Evolutionary conservation across 2,113 vertebrate genomes (phyloP), one percentile per base, ranked within the genome.

Genomic region (Festucalex cinctus): DNA sequence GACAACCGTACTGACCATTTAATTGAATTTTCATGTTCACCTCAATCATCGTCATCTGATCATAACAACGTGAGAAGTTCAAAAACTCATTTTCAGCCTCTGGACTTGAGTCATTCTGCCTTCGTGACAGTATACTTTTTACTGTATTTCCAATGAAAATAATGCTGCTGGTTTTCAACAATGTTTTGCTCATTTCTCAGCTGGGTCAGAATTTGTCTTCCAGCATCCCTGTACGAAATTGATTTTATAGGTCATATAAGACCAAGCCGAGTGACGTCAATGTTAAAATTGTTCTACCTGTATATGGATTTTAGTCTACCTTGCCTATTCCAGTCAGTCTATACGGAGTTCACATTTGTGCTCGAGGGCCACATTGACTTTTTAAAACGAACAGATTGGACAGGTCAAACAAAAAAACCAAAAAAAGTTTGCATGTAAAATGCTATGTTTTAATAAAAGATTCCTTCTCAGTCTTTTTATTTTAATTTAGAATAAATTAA

Each of bases 11-110:
- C 19, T 41, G 39, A 57, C 60, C 17, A 53, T 62, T 20, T 49
- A 35, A 26, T 43, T 56, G 49, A 20, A 26, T 49, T 58, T 77
- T 70, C 63, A 59, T 71, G 59, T 66, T 75, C 26, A 64, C 63
- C 24, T 58, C 70, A 19, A 46, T 48, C 68, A 65, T 35, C 65
- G 69, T 67, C 66, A 70, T 70, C 19, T 36, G 58, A 6, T 77
- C 62, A 79, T 72, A 54, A 68, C 32, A 74, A 49, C 37, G 32
- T 35, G 48, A 70, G 63, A 39, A 39, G 59, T 66, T 76, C 26
- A 75, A 71, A 75, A 26, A 28, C 6, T 1, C 37, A 73, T 60
- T 74, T 32, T 66, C 77, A 73, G 64, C 28, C 54, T 66, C 68
- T 61, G 5, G 68, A 68, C 22, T 67, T 63, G 46, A 12, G 24